Percentiles rank a stretch among this genome's conserved stretches.
Conservation (phyloP, 1,140 invertebrate species). For the Piezodorus guildinii region DNA sequence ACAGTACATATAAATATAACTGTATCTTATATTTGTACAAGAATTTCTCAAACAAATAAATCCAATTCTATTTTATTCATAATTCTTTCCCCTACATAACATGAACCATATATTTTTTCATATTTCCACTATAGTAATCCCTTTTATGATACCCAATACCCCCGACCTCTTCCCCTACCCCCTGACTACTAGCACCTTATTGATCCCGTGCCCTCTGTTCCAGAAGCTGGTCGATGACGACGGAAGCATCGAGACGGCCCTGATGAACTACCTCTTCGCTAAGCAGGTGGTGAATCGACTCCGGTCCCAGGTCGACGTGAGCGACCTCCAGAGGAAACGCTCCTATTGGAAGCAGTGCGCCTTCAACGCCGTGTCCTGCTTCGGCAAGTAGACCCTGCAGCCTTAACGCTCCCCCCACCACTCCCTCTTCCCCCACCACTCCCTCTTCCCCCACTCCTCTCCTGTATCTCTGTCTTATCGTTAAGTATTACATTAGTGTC, state of each 20-base stretch:
- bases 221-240: slow-evolving; percentile 35
- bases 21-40: too few species aligned
- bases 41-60: too few species aligned
- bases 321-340: slow-evolving; percentile 44
- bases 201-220: neutral
- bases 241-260: slow-evolving; percentile 39
- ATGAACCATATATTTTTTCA: too few species aligned
- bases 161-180: too few species aligned
- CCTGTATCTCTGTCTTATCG: neutral
- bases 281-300: slow-evolving; percentile 44
- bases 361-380: slow-evolving; percentile 53
- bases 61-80: too few species aligned
- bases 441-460: neutral
- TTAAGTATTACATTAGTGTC: neutral
- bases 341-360: slow-evolving; percentile 54
- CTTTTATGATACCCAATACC: too few species aligned
- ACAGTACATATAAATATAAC: too few species aligned
- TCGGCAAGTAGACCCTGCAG: slow-evolving; percentile 34
- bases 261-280: slow-evolving; percentile 46
- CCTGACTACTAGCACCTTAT: too few species aligned
- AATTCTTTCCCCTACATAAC: too few species aligned
- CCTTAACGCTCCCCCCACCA: neutral
- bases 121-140: too few species aligned
- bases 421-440: neutral
- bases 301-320: slow-evolving; percentile 37